Evolutionary conservation across 2,113 vertebrate genomes (phyloP).

Genomic region (Galeopterus variegatus): DNA sequence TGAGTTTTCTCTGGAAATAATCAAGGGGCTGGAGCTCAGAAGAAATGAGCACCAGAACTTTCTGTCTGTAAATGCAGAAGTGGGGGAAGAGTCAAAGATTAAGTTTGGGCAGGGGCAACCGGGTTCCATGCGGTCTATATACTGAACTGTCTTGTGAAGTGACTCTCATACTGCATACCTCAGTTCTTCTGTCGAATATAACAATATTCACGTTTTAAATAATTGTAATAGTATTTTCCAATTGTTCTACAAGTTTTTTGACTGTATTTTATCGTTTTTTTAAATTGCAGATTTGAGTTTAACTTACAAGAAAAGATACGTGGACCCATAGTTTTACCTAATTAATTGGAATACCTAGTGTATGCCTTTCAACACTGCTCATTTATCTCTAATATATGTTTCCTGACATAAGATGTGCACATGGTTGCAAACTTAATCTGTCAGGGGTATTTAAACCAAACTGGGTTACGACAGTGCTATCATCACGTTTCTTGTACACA

Average conservation of each 20-base stretch:
- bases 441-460: neutral
- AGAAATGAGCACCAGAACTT: neutral
- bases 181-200: neutral
- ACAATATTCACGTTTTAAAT: conserved; percentile 7
- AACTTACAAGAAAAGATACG: neutral
- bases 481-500: neutral
- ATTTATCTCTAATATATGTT: neutral
- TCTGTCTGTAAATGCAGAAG: neutral
- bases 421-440: neutral
- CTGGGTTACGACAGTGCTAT: neutral
- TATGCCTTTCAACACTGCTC: neutral
- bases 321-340: neutral
- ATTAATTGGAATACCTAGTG: neutral
- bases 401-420: neutral
- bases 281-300: neutral
- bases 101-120: fast-evolving
- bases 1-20: neutral
- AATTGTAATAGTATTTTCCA: neutral
- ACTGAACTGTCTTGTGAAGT: neutral
- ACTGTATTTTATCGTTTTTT: neutral
- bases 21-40: neutral
- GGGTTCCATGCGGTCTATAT: neutral
- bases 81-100: neutral
- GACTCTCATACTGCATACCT: neutral
- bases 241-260: neutral